Evolutionary conservation across 1,140 invertebrate species (phyloP).

Genomic region (Ceratina japonica): DNA sequence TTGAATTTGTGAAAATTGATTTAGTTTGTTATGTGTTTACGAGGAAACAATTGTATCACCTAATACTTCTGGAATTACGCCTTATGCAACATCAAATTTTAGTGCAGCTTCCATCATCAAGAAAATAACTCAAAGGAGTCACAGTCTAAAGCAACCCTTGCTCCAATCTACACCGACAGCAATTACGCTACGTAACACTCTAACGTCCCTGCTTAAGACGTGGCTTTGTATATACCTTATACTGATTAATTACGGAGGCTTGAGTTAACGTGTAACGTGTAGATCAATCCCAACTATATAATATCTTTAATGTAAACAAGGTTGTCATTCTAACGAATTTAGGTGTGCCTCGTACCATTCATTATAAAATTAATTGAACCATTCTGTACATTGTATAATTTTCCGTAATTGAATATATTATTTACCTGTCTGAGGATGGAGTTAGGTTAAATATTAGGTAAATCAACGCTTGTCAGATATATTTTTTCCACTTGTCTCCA

Average conservation of each 20-base stretch:
- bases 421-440: too few relatives aligned
- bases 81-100: too few relatives aligned
- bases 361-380: too few relatives aligned
- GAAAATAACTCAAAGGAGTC: background rate
- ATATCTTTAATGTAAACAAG: background rate
- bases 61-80: background rate
- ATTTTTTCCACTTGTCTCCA: background rate
- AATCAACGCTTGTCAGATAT: too few relatives aligned
- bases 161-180: background rate
- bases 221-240: constrained; percentile 1
- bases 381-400: too few relatives aligned
- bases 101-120: background rate
- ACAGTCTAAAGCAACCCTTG: background rate
- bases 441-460: too few relatives aligned
- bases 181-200: constrained; percentile 2
- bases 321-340: too few relatives aligned
- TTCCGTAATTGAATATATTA: too few relatives aligned
- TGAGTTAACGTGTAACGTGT: constrained; percentile 3
- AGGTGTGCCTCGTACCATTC: background rate
- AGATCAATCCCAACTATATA: constrained; percentile 1
- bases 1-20: too few relatives aligned
- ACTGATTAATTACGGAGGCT: constrained; percentile 14
- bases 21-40: too few relatives aligned
- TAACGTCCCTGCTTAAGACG: too few relatives aligned
- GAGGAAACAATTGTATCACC: background rate